Evolutionary conservation across 1,140 invertebrate species (phyloP).

Genomic region (Saccostrea glomerata): DNA sequence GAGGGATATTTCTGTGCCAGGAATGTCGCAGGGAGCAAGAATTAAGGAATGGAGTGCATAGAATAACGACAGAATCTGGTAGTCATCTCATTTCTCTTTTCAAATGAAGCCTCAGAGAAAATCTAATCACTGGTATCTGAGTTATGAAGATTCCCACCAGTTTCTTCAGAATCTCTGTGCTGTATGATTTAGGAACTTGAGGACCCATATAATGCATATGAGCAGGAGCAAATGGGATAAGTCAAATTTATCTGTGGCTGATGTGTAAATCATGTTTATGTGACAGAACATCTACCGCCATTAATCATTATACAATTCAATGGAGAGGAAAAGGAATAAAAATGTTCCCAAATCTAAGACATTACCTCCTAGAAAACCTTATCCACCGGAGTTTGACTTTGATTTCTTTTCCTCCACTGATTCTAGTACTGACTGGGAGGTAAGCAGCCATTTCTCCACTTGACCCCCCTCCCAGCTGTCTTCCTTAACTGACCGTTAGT

Average conservation of each 20-base stretch:
- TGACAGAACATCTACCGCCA: background rate
- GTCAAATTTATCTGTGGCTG: background rate
- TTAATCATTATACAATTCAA: conserved; percentile 32
- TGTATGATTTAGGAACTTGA: background rate
- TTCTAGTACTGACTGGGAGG: conserved; percentile 40
- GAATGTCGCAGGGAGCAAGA: background rate
- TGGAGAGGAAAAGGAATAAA: conserved; percentile 15
- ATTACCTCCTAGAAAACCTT: conserved; percentile 21
- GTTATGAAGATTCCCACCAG: background rate
- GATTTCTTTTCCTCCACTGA: conserved; percentile 30
- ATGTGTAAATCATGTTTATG: background rate
- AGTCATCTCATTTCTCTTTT: background rate
- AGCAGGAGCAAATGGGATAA: conserved; percentile 2
- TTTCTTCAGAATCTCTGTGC: background rate
- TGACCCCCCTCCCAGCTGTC: background rate
- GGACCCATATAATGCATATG: background rate
- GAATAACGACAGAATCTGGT: background rate
- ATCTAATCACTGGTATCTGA: background rate
- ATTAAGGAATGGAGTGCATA: background rate
- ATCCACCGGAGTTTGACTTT: background rate
- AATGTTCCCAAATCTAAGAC: conserved; percentile 7
- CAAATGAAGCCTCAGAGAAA: background rate
- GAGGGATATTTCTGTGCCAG: background rate
- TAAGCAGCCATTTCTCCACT: background rate
- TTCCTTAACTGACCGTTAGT: background rate